These are phyloP conservation scores for Vespertilio murinus DNA, from an alignment of 2,797 vertebrate genomes.

Conservation along the genomic window DNA sequence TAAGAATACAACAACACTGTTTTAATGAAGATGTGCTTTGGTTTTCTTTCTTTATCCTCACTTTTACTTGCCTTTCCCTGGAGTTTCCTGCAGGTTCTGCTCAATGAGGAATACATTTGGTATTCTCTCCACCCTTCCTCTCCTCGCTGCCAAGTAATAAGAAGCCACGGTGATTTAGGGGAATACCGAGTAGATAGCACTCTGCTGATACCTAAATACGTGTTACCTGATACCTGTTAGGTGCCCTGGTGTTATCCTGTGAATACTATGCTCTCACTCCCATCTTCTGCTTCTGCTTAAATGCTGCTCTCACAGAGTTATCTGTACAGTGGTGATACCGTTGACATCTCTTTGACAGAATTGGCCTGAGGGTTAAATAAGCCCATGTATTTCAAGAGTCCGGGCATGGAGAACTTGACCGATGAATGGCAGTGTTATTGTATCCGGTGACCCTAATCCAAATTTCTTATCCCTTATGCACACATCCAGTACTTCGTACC, in stretches of 20 bases:
- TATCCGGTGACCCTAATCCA: neutral
- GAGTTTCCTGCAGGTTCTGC: neutral
- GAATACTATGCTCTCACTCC: neutral
- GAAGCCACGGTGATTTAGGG: neutral
- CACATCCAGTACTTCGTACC: neutral
- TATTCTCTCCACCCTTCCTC: neutral
- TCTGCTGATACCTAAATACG: neutral
- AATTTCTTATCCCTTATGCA: neutral
- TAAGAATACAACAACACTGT: neutral
- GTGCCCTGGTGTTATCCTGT: neutral
- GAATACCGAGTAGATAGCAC: neutral
- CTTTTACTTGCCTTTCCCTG: neutral
- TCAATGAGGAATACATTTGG: neutral
- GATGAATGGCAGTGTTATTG: neutral
- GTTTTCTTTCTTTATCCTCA: neutral
- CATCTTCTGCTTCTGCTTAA: neutral
- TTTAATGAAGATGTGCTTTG: neutral
- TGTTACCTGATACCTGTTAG: neutral
- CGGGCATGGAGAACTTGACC: neutral
- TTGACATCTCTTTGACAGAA: neutral
- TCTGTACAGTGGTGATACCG: neutral
- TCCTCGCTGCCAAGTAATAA: neutral
- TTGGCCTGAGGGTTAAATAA: neutral
- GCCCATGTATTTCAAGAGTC: neutral
- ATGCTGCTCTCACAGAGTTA: neutral